These are phyloP conservation scores for Condylura cristata DNA, from an alignment of 2,113 vertebrate genomes.

Conservation along the genomic window DNA sequence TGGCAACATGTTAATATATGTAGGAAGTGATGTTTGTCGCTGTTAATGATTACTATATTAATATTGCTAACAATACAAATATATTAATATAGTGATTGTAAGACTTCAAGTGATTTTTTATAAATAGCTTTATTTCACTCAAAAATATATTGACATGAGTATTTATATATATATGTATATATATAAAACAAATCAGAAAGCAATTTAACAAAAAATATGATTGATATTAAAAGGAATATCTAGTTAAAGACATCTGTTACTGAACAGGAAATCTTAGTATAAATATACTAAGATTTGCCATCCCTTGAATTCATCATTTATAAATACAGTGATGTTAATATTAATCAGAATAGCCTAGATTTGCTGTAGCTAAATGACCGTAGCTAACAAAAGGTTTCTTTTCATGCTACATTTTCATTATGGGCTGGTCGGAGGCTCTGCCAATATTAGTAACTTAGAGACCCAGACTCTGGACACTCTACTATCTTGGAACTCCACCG, in stretches of 20 bases:
- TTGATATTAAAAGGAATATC: background rate
- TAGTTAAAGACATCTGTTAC: background rate
- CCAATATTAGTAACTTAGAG: background rate
- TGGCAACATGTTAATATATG: background rate
- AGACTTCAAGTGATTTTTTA: slow-evolving; percentile 8
- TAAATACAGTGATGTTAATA: background rate
- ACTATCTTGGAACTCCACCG: background rate
- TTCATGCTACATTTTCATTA: background rate
- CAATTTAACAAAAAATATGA: background rate
- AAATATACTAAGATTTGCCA: background rate
- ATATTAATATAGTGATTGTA: background rate
- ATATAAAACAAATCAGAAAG: slow-evolving; percentile 42
- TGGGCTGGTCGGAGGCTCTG: background rate
- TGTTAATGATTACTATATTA: too few relatives aligned
- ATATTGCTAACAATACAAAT: background rate
- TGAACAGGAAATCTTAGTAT: background rate
- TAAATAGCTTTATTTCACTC: background rate
- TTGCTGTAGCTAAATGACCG: background rate
- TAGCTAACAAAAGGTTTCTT: background rate
- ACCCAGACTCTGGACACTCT: background rate
- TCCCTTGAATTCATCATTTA: background rate
- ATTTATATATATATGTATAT: slow-evolving; percentile 15
- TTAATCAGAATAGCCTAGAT: background rate
- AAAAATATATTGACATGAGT: background rate
- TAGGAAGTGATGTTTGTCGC: background rate